Evolutionary conservation across 1,140 invertebrate species (phyloP).

Genomic region (Sarcophaga bullata): DNA sequence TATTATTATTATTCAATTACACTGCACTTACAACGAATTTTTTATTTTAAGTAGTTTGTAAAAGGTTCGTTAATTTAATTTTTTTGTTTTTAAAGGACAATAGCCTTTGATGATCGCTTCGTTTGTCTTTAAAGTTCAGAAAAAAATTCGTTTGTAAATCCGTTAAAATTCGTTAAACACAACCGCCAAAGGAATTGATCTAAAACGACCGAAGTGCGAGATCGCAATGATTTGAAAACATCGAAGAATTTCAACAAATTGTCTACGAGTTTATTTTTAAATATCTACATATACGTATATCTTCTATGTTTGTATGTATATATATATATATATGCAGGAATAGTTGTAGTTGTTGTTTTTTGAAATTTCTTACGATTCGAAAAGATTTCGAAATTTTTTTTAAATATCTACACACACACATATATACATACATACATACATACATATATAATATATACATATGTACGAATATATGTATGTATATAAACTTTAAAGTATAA

Average conservation of each 20-base stretch:
- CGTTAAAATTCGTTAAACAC: constrained; percentile 37
- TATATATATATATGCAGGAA: neutral
- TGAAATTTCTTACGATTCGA: constrained; percentile 49
- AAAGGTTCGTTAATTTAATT: too few relatives aligned
- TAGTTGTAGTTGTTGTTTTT: too few relatives aligned
- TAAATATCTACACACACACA: neutral
- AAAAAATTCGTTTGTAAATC: constrained; percentile 25
- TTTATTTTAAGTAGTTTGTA: neutral
- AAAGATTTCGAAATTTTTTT: constrained; percentile 61
- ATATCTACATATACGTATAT: constrained; percentile 47
- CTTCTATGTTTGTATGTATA: neutral
- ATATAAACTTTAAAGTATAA: too few relatives aligned
- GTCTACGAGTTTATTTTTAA: constrained; percentile 60
- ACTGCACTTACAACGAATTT: neutral
- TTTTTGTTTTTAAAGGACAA: constrained; percentile 25
- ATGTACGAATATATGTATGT: neutral
- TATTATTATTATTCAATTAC: neutral
- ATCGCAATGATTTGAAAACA: constrained; percentile 57
- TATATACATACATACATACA: neutral
- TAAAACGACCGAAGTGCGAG: constrained; percentile 64
- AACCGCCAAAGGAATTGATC: constrained; percentile 49
- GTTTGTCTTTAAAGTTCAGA: constrained; percentile 27
- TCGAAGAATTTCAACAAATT: constrained; percentile 48
- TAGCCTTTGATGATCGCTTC: constrained; percentile 13
- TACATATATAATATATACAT: neutral